Conservation (phyloP, 1,140 invertebrate species). For the Lasioglossum albipes region DNA sequence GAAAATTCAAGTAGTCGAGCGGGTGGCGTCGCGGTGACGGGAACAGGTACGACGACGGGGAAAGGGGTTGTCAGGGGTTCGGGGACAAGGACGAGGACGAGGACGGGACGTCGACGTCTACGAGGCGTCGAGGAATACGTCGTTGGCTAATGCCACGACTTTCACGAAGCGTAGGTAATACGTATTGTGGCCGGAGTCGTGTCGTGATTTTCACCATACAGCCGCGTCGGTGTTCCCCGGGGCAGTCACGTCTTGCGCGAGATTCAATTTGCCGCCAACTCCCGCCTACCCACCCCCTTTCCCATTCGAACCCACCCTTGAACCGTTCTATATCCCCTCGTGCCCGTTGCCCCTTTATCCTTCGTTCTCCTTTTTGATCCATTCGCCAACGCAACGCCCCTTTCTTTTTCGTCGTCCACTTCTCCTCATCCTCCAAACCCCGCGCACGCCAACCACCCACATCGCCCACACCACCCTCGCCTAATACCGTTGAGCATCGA, state of each 20-base stretch:
- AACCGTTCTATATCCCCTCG: conserved; percentile 42
- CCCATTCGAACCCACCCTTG: conserved; percentile 20
- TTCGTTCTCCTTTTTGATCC: conserved; percentile 34
- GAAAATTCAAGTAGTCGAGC: conserved; percentile 52
- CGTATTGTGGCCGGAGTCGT: conserved; percentile 74
- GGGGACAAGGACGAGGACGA: too few relatives aligned
- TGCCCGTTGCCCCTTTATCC: conserved; percentile 37
- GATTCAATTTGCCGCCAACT: conserved; percentile 72
- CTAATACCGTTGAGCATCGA: conserved; percentile 25
- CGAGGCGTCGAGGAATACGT: conserved; percentile 60
- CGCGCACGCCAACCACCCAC: too few relatives aligned
- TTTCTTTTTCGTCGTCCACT: conserved; percentile 31
- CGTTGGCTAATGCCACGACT: conserved; percentile 64
- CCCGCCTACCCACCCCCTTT: conserved; percentile 13
- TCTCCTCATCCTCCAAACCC: neutral
- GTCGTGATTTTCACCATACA: conserved; percentile 78
- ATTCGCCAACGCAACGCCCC: conserved; percentile 41
- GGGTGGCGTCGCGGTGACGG: conserved; percentile 38
- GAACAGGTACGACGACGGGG: conserved; percentile 16
- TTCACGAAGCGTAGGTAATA: conserved; percentile 68
- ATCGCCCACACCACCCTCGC: neutral
- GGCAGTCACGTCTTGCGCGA: conserved; percentile 78
- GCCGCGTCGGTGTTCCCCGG: conserved; percentile 72
- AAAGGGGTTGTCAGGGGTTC: too few relatives aligned
- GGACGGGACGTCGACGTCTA: conserved; percentile 52